phyloP scores from a whole-genome alignment of 2,113 vertebrate genomes.

The Neodontobutis hainanensis region DNA sequence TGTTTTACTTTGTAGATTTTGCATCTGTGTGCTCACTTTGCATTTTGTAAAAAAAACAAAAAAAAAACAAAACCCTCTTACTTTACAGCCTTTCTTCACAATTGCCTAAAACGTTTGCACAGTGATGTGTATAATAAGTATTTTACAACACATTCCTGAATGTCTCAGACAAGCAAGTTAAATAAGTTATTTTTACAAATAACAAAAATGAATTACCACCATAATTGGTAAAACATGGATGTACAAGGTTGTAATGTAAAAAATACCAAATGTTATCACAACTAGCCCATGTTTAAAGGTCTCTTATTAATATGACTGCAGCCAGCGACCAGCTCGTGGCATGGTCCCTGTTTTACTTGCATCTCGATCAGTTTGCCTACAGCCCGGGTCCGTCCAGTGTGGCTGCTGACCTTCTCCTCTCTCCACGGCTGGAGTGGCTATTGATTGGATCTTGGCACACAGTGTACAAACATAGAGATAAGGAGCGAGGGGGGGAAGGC shows the following conservation, averaged over 20 bases:
- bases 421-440: constrained; percentile 78
- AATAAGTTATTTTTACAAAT: too few species aligned
- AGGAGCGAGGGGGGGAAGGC: constrained; percentile 59
- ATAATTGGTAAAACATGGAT: background rate
- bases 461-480: constrained; percentile 83
- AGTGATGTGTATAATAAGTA: too few species aligned
- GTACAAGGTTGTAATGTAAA: constrained; percentile 2
- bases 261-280: constrained; percentile 11
- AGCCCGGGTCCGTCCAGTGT: constrained; percentile 44
- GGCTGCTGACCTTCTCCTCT: constrained; percentile 81
- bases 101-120: too few species aligned
- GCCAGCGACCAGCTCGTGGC: background rate
- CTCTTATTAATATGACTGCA: constrained; percentile 9
- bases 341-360: constrained; percentile 45
- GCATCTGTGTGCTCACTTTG: too few species aligned
- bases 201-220: background rate
- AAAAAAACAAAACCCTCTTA: too few species aligned
- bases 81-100: too few species aligned
- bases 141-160: too few species aligned
- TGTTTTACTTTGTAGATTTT: too few species aligned
- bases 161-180: too few species aligned
- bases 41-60: too few species aligned
- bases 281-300: constrained; percentile 9
- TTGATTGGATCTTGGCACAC: constrained; percentile 83
- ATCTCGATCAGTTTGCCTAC: constrained; percentile 55